A percentile compares a stretch with the other conserved stretches of the same genome.
These are phyloP conservation scores for Mus caroli DNA, from an alignment of 2,797 vertebrate species.

Conservation along the genomic window DNA sequence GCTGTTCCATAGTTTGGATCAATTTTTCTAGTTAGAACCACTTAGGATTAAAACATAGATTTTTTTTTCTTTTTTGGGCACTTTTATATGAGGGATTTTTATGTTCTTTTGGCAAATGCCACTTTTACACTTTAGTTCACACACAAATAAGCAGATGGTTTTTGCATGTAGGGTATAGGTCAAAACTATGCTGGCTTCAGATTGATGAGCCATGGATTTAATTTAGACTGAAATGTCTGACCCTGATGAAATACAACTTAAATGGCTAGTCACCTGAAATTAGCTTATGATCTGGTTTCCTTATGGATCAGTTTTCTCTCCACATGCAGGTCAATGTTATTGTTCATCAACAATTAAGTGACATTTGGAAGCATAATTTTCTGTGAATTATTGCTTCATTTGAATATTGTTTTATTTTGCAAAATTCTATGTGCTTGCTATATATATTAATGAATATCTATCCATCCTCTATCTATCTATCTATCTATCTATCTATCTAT, in stretches of 20 bases:
- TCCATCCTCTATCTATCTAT: background rate
- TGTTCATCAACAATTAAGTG: slow-evolving; percentile 56
- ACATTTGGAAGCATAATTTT: slow-evolving; percentile 58
- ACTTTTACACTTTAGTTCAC: background rate
- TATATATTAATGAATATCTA: background rate
- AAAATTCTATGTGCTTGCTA: background rate
- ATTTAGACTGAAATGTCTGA: slow-evolving; percentile 65
- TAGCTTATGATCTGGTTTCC: slow-evolving; percentile 59
- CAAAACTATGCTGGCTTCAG: slow-evolving; percentile 8
- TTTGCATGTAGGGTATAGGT: background rate
- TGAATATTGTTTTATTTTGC: slow-evolving; percentile 49
- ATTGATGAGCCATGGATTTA: slow-evolving; percentile 60
- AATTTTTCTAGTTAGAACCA: slow-evolving; percentile 58
- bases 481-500: too few species aligned
- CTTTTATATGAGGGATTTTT: background rate
- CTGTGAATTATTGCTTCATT: slow-evolving; percentile 50
- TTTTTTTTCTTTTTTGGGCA: background rate
- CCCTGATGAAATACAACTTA: slow-evolving; percentile 41
- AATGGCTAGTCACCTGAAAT: background rate
- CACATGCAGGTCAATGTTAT: slow-evolving; percentile 3
- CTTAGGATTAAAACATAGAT: slow-evolving; percentile 34
- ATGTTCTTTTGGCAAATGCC: slow-evolving; percentile 15
- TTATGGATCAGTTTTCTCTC: slow-evolving; percentile 1
- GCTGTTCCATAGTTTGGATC: slow-evolving; percentile 29
- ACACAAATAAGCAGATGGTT: background rate